A percentile compares a stretch with the other conserved stretches of the same genome.
Conservation (phyloP, 2,113 vertebrate species). For the Nesogale talazaci region DNA sequence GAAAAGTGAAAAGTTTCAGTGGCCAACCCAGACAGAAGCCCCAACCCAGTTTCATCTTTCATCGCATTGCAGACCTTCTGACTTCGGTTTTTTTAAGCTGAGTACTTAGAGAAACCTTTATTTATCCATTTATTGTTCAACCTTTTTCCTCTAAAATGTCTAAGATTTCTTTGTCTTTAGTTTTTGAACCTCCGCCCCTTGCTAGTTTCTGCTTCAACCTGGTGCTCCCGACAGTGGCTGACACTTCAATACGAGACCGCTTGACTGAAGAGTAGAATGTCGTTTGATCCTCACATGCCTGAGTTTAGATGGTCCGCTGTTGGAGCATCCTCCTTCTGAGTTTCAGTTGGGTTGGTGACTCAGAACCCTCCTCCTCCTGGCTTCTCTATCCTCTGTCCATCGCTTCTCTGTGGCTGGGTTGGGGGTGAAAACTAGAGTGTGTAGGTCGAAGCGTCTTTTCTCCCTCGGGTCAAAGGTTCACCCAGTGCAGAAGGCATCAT, state of each 20-base stretch:
- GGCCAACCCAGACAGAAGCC: background rate
- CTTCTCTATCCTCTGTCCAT: background rate
- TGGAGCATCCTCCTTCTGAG: background rate
- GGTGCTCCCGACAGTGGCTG: background rate
- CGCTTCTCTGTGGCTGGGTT: background rate
- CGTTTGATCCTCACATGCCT: background rate
- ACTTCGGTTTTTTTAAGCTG: background rate
- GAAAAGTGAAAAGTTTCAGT: background rate
- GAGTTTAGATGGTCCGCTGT: background rate
- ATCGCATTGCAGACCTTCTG: background rate
- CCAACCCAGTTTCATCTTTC: background rate
- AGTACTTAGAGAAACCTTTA: too few species aligned
- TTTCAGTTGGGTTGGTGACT: background rate
- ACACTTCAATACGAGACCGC: too few species aligned
- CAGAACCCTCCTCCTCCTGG: too few species aligned
- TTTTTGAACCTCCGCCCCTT: background rate
- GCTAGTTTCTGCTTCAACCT: background rate
- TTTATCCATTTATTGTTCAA: too few species aligned
- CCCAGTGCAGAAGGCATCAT: conserved; percentile 34
- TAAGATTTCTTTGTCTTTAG: background rate
- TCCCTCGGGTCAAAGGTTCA: conserved; percentile 36
- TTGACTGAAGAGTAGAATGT: background rate
- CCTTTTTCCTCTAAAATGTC: too few species aligned
- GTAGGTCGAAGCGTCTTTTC: background rate
- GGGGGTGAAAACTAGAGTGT: conserved; percentile 1